Percentiles rank a stretch among this genome's conserved stretches.
phyloP scores from a whole-genome alignment of 2,797 vertebrate genomes.

The Cygnus olor region DNA sequence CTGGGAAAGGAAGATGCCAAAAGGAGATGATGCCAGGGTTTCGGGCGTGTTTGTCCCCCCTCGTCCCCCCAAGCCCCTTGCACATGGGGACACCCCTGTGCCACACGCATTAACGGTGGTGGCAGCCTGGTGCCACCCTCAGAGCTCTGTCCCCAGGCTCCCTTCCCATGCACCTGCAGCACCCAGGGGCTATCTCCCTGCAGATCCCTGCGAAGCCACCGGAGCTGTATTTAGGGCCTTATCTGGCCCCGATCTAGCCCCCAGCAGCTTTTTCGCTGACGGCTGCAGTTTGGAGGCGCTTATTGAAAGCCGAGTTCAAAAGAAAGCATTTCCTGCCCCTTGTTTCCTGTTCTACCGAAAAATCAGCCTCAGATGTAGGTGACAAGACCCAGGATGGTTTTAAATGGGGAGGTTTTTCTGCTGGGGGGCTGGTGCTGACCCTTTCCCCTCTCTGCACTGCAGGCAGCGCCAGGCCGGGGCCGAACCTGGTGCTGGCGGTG shows the following conservation, averaged over 20 bases:
- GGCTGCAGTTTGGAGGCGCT: background rate
- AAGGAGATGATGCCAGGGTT: background rate
- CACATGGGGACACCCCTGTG: background rate
- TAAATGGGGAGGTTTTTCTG: background rate
- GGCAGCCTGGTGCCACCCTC: background rate
- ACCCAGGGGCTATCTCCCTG: rapidly evolving
- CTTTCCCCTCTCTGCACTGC: background rate
- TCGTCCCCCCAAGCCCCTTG: background rate
- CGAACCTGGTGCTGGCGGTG: background rate
- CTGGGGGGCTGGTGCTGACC: background rate
- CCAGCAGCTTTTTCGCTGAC: background rate
- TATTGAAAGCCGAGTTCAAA: background rate
- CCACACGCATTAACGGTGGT: background rate
- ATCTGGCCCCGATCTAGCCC: background rate
- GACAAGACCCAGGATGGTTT: background rate
- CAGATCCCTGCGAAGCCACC: background rate
- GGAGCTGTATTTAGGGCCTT: background rate
- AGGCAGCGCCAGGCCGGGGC: background rate
- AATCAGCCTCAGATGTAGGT: background rate
- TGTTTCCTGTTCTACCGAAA: background rate
- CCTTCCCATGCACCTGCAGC: rapidly evolving
- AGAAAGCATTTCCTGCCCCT: background rate
- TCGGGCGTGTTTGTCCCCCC: background rate
- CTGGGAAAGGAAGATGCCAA: background rate
- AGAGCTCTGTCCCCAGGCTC: background rate